These are phyloP conservation scores for Hoplodrina blanda DNA, from an alignment of 2,888 invertebrate genomes.

Conservation along the genomic window DNA sequence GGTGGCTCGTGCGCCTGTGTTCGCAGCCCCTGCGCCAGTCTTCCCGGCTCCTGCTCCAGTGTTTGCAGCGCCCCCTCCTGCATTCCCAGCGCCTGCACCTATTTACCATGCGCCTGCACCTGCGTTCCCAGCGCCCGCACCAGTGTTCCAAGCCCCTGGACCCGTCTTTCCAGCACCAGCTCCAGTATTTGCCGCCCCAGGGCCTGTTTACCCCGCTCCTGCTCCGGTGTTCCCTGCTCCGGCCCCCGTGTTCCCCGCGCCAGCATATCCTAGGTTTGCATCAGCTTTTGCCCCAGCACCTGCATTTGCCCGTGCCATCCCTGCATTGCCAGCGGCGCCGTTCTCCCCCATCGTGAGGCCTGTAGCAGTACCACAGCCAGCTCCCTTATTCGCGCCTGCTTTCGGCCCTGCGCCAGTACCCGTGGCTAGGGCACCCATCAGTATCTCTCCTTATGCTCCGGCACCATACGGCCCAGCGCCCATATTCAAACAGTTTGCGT, in stretches of 20 bases:
- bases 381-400: constrained; percentile 71
- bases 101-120: constrained; percentile 57
- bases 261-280: constrained; percentile 62
- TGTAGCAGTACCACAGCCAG: constrained; percentile 64
- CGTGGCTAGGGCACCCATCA: constrained; percentile 73
- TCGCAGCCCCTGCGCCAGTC: constrained; percentile 65
- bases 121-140: constrained; percentile 63
- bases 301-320: constrained; percentile 62
- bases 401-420: constrained; percentile 73
- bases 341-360: constrained; percentile 75
- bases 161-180: constrained; percentile 60
- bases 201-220: constrained; percentile 59
- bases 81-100: constrained; percentile 58
- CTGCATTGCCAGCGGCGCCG: constrained; percentile 69
- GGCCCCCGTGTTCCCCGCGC: constrained; percentile 54
- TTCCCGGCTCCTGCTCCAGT: constrained; percentile 43
- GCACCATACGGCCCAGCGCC: constrained; percentile 74
- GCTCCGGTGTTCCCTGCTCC: constrained; percentile 61
- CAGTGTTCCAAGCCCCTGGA: constrained; percentile 60
- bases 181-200: constrained; percentile 61
- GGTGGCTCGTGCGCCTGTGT: constrained; percentile 48
- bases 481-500: constrained; percentile 78
- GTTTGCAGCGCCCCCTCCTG: constrained; percentile 57
- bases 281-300: constrained; percentile 61
- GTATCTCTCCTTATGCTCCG: constrained; percentile 72